Percentiles rank a stretch among this genome's conserved stretches.
These are phyloP conservation scores for Acanthisitta chloris DNA, from an alignment of 2,113 vertebrate genomes.

Conservation along the genomic window DNA sequence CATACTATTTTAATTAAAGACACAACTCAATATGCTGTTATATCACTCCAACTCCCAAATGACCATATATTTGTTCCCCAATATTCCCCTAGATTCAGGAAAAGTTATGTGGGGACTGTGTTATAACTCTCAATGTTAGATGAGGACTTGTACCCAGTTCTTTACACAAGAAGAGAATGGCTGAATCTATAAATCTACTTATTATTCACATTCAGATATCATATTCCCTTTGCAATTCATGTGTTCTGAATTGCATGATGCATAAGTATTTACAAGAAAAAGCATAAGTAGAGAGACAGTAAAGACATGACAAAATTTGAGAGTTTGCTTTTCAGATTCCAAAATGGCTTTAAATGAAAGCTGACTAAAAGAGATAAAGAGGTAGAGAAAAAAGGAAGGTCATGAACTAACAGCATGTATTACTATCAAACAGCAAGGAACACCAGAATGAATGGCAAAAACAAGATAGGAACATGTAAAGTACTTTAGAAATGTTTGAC, in stretches of 20 bases:
- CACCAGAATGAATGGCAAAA: no score
- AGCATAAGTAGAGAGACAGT: accelerated
- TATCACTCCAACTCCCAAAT: background rate
- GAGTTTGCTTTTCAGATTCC: background rate
- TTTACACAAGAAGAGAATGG: background rate
- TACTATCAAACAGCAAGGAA: no score
- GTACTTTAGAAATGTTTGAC: no score
- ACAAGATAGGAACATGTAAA: no score
- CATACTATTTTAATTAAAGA: background rate
- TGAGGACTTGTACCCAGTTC: background rate
- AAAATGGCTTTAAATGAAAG: no score
- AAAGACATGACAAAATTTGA: background rate
- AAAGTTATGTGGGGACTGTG: background rate
- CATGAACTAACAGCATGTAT: no score
- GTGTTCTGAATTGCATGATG: background rate
- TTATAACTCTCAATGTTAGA: background rate
- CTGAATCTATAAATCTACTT: background rate
- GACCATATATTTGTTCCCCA: background rate
- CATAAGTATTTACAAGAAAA: background rate
- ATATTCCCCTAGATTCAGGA: background rate
- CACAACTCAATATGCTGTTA: background rate
- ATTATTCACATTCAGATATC: background rate
- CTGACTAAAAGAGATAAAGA: no score
- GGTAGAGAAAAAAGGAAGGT: no score
- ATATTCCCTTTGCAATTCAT: background rate